phyloP scores from a whole-genome alignment of 2,888 invertebrate genomes.

The Tineola bisselliella region DNA sequence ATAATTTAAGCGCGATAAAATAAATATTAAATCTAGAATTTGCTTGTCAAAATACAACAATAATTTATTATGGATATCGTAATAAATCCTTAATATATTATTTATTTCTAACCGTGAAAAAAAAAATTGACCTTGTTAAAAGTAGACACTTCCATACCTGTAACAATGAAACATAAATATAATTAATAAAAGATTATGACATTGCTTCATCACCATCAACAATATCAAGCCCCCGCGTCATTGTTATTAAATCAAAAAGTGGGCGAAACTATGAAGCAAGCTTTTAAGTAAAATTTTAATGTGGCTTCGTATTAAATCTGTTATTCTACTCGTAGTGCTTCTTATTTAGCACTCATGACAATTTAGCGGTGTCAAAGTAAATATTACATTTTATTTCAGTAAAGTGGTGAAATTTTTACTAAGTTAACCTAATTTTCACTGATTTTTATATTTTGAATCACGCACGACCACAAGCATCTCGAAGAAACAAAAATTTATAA shows the following conservation, averaged over 20 bases:
- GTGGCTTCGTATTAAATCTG: neutral
- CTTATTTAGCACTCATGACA: too few species aligned
- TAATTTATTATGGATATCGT: neutral
- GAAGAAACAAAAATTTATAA: too few species aligned
- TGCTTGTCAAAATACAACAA: neutral
- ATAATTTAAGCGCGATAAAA: too few species aligned
- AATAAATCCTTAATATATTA: too few species aligned
- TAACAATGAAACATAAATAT: conserved; percentile 53
- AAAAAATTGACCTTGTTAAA: conserved; percentile 22
- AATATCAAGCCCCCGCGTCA: conserved; percentile 55
- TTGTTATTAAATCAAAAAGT: conserved; percentile 30
- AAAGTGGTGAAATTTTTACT: too few species aligned
- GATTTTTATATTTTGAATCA: too few species aligned
- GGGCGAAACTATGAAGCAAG: conserved; percentile 7
- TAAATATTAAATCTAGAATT: too few species aligned
- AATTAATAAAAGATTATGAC: conserved; percentile 42
- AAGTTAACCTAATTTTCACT: too few species aligned
- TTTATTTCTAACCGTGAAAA: conserved; percentile 16
- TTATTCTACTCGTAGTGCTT: too few species aligned
- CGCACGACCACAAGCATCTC: too few species aligned
- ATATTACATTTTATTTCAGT: too few species aligned
- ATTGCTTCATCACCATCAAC: conserved; percentile 46
- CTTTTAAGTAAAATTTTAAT: neutral
- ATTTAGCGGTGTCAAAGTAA: too few species aligned
- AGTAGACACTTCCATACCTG: conserved; percentile 42